Conservation (phyloP, 2,888 invertebrate species). For the Minunthozetes semirufus region DNA sequence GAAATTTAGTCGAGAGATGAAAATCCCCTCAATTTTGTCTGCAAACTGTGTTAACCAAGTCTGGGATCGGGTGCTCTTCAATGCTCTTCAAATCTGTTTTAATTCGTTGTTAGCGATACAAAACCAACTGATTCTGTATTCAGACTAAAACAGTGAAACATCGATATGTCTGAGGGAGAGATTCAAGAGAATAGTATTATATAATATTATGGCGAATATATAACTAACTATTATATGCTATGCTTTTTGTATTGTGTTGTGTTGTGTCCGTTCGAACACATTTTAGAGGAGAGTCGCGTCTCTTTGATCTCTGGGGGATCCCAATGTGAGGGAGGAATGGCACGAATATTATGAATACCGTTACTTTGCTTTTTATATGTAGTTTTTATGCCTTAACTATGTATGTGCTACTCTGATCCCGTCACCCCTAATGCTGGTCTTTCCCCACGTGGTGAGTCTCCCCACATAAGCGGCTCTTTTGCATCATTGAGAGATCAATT, state of each 20-base stretch:
- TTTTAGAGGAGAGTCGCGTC: constrained; percentile 17
- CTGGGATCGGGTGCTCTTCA: neutral
- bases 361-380: constrained; percentile 15
- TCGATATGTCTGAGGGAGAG: neutral
- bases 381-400: neutral
- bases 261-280: constrained; percentile 19
- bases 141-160: constrained; percentile 2
- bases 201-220: neutral
- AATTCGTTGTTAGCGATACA: constrained; percentile 22
- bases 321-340: constrained; percentile 14
- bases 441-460: constrained; percentile 21
- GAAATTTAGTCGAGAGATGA: neutral
- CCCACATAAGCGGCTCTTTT: constrained; percentile 24
- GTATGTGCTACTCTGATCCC: neutral
- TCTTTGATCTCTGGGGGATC: constrained; percentile 11
- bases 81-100: constrained; percentile 5
- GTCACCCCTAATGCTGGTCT: constrained; percentile 17
- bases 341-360: constrained; percentile 12
- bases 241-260: neutral
- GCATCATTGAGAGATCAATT: constrained; percentile 15
- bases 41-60: neutral
- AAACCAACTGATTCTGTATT: constrained; percentile 10
- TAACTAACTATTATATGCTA: constrained; percentile 19
- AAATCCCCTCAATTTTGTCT: neutral
- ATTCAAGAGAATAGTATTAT: neutral